Evolutionary conservation across 2,797 vertebrate species (phyloP).

Genomic region (Clarias laeviceps): DNA sequence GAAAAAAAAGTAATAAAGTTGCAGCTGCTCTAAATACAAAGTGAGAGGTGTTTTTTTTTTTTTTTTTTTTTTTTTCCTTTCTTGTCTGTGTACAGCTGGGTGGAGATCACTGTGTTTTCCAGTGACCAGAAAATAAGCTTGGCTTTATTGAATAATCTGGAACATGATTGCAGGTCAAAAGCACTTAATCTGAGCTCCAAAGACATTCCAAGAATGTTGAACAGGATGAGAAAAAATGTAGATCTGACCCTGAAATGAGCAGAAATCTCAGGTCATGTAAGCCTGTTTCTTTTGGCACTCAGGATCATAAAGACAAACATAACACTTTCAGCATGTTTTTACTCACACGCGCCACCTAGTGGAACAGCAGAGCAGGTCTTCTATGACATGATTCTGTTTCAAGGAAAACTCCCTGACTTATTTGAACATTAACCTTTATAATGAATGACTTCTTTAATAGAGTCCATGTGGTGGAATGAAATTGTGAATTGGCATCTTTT

Average conservation of each 20-base stretch:
- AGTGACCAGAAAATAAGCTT: constrained; percentile 14
- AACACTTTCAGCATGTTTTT: constrained; percentile 4
- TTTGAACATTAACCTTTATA: not conserved
- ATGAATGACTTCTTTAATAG: not conserved
- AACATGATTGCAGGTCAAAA: constrained; percentile 1
- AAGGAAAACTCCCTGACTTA: not conserved
- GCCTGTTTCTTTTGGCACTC: constrained; percentile 48
- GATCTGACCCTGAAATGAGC: constrained; percentile 37
- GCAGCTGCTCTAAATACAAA: constrained; percentile 43
- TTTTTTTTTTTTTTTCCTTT: not conserved
- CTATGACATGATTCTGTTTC: not conserved
- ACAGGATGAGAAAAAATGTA: constrained; percentile 33
- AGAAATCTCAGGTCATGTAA: constrained; percentile 50
- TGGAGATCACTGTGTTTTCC: constrained; percentile 26
- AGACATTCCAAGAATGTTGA: constrained; percentile 30
- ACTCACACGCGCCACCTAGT: constrained; percentile 36
- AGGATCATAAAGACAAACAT: constrained; percentile 11
- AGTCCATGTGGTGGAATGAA: not conserved
- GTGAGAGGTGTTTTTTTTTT: constrained; percentile 27
- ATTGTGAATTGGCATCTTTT: not conserved
- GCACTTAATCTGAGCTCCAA: constrained; percentile 19
- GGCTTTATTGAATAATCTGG: constrained; percentile 37
- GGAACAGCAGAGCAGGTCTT: constrained; percentile 15
- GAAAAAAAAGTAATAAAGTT: constrained; percentile 51
- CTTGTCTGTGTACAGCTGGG: not conserved